Conservation (phyloP, 2,113 vertebrate genomes). For the Leucopternis melanops region DNA sequence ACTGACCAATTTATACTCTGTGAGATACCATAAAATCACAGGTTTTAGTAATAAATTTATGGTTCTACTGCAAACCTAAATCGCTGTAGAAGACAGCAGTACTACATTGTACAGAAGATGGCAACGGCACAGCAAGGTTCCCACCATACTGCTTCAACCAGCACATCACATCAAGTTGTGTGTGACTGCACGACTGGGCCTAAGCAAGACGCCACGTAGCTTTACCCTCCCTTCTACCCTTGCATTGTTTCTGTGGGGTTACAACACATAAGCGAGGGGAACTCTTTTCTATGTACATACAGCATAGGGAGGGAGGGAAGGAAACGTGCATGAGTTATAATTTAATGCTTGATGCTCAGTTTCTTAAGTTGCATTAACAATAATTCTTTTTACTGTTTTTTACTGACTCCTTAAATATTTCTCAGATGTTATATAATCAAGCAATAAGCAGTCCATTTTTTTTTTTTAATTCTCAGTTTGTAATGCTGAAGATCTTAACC, state of each 20-base stretch:
- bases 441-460: background rate
- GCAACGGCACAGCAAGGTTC: background rate
- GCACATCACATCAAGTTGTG: background rate
- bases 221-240: background rate
- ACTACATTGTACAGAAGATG: background rate
- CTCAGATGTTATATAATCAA: background rate
- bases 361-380: background rate
- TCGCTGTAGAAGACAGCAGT: background rate
- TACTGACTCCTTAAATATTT: background rate
- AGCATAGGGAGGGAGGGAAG: background rate
- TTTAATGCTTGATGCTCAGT: background rate
- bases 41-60: background rate
- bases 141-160: background rate
- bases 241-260: background rate
- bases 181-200: background rate
- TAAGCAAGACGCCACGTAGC: background rate
- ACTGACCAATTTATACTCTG: background rate
- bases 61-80: background rate
- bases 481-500: background rate
- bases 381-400: background rate
- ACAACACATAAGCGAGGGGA: background rate
- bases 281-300: background rate
- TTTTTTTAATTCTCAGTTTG: background rate
- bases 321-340: accelerated
- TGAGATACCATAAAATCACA: background rate